phyloP scores from a whole-genome alignment of 2,888 invertebrate genomes.

The Dynastes maya region DNA sequence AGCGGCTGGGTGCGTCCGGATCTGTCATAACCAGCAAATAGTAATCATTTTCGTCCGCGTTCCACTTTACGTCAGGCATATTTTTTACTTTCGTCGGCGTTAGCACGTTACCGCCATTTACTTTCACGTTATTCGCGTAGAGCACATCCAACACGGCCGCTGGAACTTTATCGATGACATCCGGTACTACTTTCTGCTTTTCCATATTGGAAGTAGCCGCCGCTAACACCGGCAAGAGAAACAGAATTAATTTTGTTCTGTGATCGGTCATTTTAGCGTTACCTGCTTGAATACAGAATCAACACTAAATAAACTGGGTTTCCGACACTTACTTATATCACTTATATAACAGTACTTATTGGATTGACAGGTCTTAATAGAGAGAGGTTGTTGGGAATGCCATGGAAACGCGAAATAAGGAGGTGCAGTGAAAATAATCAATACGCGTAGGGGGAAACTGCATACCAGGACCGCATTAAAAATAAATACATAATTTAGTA shows the following conservation, averaged over 20 bases:
- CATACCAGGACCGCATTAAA: too few relatives aligned
- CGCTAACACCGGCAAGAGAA: conserved; percentile 30
- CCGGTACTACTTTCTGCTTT: conserved; percentile 55
- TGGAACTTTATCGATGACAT: conserved; percentile 56
- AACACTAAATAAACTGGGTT: neutral
- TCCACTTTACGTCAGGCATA: conserved; percentile 63
- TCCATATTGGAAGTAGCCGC: conserved; percentile 52
- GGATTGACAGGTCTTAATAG: neutral
- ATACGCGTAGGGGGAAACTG: neutral
- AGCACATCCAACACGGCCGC: conserved; percentile 50
- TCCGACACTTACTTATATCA: neutral
- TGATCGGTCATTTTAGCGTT: conserved; percentile 29
- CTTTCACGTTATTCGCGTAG: conserved; percentile 53
- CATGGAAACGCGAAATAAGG: conserved; percentile 2
- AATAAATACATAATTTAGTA: too few relatives aligned
- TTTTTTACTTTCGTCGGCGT: conserved; percentile 63
- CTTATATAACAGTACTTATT: too few relatives aligned
- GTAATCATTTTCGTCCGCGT: conserved; percentile 59
- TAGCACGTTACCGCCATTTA: conserved; percentile 60
- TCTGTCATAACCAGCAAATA: conserved; percentile 74
- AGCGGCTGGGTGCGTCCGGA: conserved; percentile 85
- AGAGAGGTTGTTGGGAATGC: neutral
- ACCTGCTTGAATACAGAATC: conserved; percentile 31
- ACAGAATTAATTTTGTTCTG: conserved; percentile 26
- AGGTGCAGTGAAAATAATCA: neutral